Conservation (phyloP, 2,888 invertebrate species). For the Melipona bicolor region DNA sequence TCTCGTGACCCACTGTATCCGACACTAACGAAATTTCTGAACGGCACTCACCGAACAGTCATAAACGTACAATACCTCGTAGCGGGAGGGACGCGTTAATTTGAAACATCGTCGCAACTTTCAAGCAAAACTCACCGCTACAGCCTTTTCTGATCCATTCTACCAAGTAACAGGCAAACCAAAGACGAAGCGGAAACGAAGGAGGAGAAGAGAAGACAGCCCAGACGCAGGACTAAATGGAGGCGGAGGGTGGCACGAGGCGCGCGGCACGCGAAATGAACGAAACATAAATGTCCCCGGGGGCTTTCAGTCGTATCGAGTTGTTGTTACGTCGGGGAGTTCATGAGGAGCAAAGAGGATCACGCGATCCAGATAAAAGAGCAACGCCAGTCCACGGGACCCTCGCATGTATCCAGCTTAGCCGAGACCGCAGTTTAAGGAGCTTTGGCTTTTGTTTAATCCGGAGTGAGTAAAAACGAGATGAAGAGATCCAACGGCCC, state of each 20-base stretch:
- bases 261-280: constrained; percentile 51
- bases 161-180: not conserved
- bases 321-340: constrained; percentile 64
- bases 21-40: too few relatives aligned
- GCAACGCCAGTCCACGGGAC: constrained; percentile 72
- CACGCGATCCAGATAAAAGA: constrained; percentile 82
- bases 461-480: constrained; percentile 80
- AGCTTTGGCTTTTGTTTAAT: constrained; percentile 84
- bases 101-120: not conserved
- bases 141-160: not conserved
- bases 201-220: not conserved
- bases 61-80: too few relatives aligned
- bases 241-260: not conserved
- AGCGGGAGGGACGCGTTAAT: not conserved
- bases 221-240: not conserved
- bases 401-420: constrained; percentile 84
- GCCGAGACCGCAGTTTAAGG: constrained; percentile 83
- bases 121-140: not conserved
- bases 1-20: too few relatives aligned
- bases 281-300: constrained; percentile 57
- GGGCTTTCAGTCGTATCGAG: constrained; percentile 60
- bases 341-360: constrained; percentile 77
- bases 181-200: too few relatives aligned
- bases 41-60: too few relatives aligned
- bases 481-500: constrained; percentile 62